Evolutionary conservation across 2,888 invertebrate genomes (phyloP).

Genomic region (Cancer borealis): DNA sequence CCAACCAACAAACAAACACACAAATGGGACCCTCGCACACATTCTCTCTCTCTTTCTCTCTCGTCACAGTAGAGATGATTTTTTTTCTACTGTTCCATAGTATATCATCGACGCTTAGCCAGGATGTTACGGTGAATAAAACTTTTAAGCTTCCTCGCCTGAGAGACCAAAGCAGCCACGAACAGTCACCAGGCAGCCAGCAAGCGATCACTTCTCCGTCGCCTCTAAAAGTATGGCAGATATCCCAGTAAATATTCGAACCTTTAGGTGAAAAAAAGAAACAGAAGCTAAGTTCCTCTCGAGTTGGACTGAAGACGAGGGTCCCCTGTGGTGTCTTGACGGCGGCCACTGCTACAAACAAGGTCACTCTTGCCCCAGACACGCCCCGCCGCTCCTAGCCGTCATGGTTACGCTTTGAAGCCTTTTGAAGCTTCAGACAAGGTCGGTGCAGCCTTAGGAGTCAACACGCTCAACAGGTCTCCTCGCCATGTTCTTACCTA

Average conservation of each 20-base stretch:
- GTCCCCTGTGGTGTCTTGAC: background rate
- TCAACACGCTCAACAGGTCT: conserved; percentile 11
- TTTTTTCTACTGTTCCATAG: no score
- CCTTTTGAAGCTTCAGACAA: conserved; percentile 8
- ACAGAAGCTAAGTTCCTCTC: background rate
- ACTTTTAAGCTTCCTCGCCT: background rate
- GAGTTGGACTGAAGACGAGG: background rate
- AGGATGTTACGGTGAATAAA: background rate
- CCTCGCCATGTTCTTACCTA: background rate
- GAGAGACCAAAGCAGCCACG: background rate
- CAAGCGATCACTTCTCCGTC: background rate
- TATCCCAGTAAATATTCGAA: background rate
- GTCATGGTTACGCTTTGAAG: conserved; percentile 5
- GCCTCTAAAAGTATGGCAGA: background rate
- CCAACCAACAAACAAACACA: no score
- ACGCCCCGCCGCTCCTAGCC: background rate
- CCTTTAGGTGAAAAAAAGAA: background rate
- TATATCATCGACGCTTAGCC: background rate
- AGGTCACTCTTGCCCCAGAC: background rate
- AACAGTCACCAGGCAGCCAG: background rate
- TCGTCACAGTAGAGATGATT: no score
- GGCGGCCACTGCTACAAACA: conserved; percentile 4
- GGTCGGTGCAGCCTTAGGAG: background rate
- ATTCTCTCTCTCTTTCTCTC: background rate
- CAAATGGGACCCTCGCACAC: no score